Evolutionary conservation across 1,140 invertebrate species (phyloP).

Genomic region (Ectropis grisescens): DNA sequence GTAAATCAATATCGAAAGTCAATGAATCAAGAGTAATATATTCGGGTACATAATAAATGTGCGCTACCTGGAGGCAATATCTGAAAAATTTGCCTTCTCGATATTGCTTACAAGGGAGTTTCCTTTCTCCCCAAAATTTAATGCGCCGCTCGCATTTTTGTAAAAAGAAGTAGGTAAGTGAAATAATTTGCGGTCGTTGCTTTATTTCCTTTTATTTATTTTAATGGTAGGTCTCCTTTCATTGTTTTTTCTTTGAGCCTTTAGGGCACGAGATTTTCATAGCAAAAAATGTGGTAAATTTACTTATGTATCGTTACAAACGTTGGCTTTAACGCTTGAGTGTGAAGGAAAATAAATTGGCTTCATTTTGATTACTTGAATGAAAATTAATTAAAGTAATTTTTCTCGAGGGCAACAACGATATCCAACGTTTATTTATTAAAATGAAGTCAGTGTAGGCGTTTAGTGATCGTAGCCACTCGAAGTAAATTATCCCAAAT

Average conservation of each 20-base stretch:
- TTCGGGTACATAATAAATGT: conserved; percentile 71
- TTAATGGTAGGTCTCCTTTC: conserved; percentile 60
- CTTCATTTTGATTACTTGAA: conserved; percentile 34
- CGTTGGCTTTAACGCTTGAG: conserved; percentile 22
- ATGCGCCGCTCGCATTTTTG: conserved; percentile 69
- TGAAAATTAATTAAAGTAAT: conserved; percentile 28
- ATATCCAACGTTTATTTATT: no score
- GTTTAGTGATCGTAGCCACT: no score
- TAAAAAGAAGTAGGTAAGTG: conserved; percentile 68
- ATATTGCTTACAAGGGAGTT: conserved; percentile 70
- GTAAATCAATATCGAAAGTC: conserved; percentile 70
- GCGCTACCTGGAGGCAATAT: conserved; percentile 69
- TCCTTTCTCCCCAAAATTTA: conserved; percentile 69
- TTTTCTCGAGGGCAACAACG: conserved; percentile 53
- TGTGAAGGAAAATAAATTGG: conserved; percentile 35
- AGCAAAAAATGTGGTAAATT: conserved; percentile 47
- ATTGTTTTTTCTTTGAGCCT: conserved; percentile 44
- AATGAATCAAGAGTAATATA: conserved; percentile 71
- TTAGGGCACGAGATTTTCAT: conserved; percentile 35
- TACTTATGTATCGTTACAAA: conserved; percentile 40
- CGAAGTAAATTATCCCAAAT: conserved; percentile 27
- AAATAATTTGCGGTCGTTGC: conserved; percentile 65
- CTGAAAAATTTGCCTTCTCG: conserved; percentile 69
- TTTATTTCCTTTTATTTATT: conserved; percentile 69
- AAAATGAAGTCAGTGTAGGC: no score